Conservation (phyloP, 2,797 vertebrate species). For the Micrastur ruficollis region DNA sequence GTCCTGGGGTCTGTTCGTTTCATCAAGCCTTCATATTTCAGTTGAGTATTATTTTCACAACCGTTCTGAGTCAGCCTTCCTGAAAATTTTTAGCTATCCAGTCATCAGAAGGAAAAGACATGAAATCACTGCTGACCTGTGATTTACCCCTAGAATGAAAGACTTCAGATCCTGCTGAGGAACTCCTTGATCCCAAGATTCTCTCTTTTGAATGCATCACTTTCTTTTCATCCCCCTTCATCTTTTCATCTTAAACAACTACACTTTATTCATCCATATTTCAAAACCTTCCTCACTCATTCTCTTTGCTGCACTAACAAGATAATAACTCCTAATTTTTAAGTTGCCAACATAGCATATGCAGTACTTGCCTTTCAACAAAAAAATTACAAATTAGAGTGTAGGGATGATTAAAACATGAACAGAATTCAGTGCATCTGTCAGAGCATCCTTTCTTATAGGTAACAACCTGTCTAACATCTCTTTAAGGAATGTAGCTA, state of each 20-base stretch:
- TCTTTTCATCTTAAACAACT: conserved; percentile 24
- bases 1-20: background rate
- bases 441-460: conserved; percentile 66
- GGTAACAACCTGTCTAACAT: conserved; percentile 71
- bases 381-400: conserved; percentile 62
- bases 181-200: conserved; percentile 28
- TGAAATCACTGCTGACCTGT: conserved; percentile 11
- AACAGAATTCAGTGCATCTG: conserved; percentile 26
- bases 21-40: background rate
- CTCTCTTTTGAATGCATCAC: background rate
- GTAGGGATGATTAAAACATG: conserved; percentile 56
- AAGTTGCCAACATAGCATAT: background rate
- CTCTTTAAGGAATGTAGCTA: conserved; percentile 74
- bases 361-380: conserved; percentile 13
- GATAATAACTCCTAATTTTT: conserved; percentile 21
- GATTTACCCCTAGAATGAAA: conserved; percentile 18
- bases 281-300: background rate
- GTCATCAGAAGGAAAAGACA: background rate
- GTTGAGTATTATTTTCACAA: background rate
- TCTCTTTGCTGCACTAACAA: background rate
- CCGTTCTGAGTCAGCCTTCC: background rate
- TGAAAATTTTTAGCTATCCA: background rate
- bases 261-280: conserved; percentile 20
- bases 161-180: background rate
- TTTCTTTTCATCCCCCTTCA: conserved; percentile 33